Evolutionary conservation across 1,140 invertebrate genomes (phyloP).

Genomic region (Hetaerina americana): DNA sequence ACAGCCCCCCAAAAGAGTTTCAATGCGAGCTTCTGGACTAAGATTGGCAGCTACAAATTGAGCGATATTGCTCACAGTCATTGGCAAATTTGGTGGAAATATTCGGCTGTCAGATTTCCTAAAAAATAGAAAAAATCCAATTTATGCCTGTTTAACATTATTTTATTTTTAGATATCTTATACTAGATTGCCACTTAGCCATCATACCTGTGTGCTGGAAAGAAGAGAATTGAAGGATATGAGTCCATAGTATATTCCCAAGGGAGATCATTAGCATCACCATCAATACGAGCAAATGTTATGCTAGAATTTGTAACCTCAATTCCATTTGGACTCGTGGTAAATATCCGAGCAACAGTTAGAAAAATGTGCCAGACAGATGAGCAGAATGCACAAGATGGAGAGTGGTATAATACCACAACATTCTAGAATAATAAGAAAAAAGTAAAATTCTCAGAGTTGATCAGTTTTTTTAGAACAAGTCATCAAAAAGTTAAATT

Average conservation of each 20-base stretch:
- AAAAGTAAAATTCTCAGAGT: conserved; percentile 1
- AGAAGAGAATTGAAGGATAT: conserved; percentile 62
- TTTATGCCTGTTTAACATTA: not conserved
- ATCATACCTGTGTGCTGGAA: conserved; percentile 48
- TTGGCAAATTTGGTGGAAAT: conserved; percentile 45
- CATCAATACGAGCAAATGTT: conserved; percentile 56
- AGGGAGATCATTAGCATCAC: conserved; percentile 62
- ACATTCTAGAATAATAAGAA: conserved; percentile 42
- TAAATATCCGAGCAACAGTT: conserved; percentile 46
- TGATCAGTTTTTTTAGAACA: no score
- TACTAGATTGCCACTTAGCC: no score
- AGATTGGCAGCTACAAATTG: conserved; percentile 58
- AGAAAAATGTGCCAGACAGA: conserved; percentile 48
- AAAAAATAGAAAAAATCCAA: conserved; percentile 21
- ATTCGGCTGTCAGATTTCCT: conserved; percentile 61
- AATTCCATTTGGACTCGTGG: conserved; percentile 35
- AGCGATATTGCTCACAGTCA: conserved; percentile 52
- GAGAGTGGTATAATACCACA: conserved; percentile 51
- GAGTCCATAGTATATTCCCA: conserved; percentile 63
- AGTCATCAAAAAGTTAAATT: no score
- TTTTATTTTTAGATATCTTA: not conserved
- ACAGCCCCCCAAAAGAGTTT: conserved; percentile 25
- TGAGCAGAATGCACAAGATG: conserved; percentile 59
- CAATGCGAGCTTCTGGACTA: conserved; percentile 27
- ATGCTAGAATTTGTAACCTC: not conserved